Evolutionary conservation across 1,140 invertebrate species (phyloP), one percentile per base, ranked within the genome.

Genomic region (Prorops nasuta): DNA sequence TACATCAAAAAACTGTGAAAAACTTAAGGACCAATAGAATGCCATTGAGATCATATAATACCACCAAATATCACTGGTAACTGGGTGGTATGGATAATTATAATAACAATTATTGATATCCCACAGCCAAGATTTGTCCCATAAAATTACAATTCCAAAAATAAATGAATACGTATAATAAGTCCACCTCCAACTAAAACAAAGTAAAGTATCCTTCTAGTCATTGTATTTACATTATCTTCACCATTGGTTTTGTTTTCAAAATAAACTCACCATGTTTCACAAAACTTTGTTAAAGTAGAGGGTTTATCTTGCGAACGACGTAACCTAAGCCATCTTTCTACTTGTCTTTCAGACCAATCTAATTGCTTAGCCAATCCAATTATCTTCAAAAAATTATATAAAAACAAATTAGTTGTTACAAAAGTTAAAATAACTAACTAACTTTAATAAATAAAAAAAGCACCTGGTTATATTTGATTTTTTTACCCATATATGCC

Each of bases 121-220:
- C 91, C 90, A 96, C 54, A 98, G 80, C 92, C 94, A 98, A 10
- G 87, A 82, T 79, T 98, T 98, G 72, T 94, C 86, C 91, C 91
- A 96, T 20, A 98, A 78, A 51, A 90, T 81, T 61, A 85, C 83
- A 19, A 92, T 57, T 12, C 94, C 95, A 78, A 88, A 96, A 10
- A 84, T 76, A 71, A 96, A 96, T 38, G 87, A 88, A 67, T 82
- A 86, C 7, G 84, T 73, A 74, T 98, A 97, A 79, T 95, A 97
- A 2, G 87, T 78, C 72, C 88, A 93, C 56, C 92, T 79, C 94
- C 94, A 98, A 50, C 86, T 87, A 57, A 41, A 80, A 77, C 21
- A 46, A 47, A 65, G 58, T 39, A 52, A 54, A n/a, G 2, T 40
- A 18, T 7, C 43, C 7, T 49, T 37, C 12, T 24, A 36, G 14